Conservation (phyloP, 1,140 invertebrate genomes). For the Uloborus diversus region DNA sequence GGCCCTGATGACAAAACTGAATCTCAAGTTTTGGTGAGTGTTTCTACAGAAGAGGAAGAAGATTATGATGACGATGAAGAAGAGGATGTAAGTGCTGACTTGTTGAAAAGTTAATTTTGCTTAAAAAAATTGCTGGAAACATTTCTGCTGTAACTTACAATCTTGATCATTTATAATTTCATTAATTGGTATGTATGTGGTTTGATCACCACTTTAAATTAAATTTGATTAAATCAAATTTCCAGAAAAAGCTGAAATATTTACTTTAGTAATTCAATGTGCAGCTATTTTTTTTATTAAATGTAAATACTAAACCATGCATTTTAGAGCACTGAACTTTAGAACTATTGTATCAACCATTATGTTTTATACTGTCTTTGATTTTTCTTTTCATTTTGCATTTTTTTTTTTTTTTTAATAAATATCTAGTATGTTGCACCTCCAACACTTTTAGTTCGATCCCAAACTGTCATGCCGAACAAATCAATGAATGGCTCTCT, state of each 20-base stretch:
- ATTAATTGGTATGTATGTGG: not conserved
- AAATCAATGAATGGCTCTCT: slow-evolving; percentile 12
- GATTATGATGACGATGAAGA: slow-evolving; percentile 44
- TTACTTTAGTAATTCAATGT: too few relatives aligned
- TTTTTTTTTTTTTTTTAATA: too few relatives aligned
- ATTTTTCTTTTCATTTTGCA: not conserved
- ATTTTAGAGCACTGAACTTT: not conserved
- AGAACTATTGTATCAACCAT: not conserved
- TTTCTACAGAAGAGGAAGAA: slow-evolving; percentile 48
- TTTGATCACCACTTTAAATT: not conserved
- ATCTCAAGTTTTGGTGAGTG: slow-evolving; percentile 38
- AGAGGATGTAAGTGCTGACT: not conserved
- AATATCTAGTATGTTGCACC: slow-evolving; percentile 15
- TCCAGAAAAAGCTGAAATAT: not conserved
- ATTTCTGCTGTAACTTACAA: not conserved
- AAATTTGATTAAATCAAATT: not conserved
- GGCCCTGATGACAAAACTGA: slow-evolving; percentile 50
- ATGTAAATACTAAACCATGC: too few relatives aligned
- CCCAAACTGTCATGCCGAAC: slow-evolving; percentile 40
- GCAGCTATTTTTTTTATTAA: too few relatives aligned
- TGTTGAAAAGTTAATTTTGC: not conserved
- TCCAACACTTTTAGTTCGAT: slow-evolving; percentile 15
- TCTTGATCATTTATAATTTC: not conserved
- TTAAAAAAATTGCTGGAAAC: not conserved
- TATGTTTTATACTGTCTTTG: not conserved